Conservation (phyloP, 2,888 invertebrate species). For the Dilophus febrilis region DNA sequence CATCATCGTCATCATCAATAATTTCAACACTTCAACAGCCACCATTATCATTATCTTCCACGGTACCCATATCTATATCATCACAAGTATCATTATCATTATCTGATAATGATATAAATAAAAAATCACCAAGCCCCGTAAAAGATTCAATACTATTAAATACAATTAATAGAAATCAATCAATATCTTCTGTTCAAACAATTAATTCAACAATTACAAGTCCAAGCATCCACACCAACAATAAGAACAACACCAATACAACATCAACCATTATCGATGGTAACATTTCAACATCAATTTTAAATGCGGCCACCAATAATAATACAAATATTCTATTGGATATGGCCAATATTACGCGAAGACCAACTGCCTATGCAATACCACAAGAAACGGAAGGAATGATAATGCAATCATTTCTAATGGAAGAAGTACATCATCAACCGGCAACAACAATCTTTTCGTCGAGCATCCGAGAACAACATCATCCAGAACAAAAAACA, state of each 20-base stretch:
- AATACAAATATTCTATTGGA: slow-evolving; percentile 17
- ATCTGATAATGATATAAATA: no score
- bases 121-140: slow-evolving; percentile 5
- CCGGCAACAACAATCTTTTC: slow-evolving; percentile 18
- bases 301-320: background rate
- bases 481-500: no score
- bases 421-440: slow-evolving; percentile 42
- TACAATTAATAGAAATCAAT: no score
- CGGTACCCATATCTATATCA: slow-evolving; percentile 16
- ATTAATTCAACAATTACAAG: slow-evolving; percentile 9
- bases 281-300: no score
- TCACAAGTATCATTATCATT: slow-evolving; percentile 13
- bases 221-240: slow-evolving; percentile 5
- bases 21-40: slow-evolving; percentile 20
- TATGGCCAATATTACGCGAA: slow-evolving; percentile 23
- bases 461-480: background rate
- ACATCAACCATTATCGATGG: no score
- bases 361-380: slow-evolving; percentile 46
- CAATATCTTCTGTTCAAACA: slow-evolving; percentile 8
- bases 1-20: no score
- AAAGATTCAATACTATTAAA: slow-evolving; percentile 7
- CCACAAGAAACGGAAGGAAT: slow-evolving; percentile 43
- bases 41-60: slow-evolving; percentile 18
- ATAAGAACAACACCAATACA: slow-evolving; percentile 1
- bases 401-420: slow-evolving; percentile 85